phyloP scores from a whole-genome alignment of 2,113 vertebrate genomes.

The Macrotus californicus region DNA sequence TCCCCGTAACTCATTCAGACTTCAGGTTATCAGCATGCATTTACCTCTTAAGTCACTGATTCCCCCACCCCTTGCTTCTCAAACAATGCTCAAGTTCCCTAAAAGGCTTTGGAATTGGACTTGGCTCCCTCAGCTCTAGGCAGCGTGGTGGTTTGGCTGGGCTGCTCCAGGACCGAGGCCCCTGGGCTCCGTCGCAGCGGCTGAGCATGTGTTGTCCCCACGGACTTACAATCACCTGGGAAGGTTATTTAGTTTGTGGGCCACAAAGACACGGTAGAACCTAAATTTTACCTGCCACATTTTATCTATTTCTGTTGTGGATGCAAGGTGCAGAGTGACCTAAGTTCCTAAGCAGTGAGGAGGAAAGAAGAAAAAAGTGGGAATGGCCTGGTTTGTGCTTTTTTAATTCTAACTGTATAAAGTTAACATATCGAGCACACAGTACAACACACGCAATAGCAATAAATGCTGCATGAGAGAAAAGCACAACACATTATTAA shows the following conservation, averaged over 20 bases:
- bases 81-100: too few relatives aligned
- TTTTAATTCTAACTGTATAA: not conserved
- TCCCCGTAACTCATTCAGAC: not conserved
- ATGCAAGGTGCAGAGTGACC: not conserved
- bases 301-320: not conserved
- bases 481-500: not conserved
- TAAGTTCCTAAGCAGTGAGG: not conserved
- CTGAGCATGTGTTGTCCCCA: too few relatives aligned
- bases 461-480: not conserved
- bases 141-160: not conserved
- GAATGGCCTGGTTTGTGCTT: not conserved
- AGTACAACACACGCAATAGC: not conserved
- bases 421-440: not conserved
- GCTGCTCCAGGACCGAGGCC: too few relatives aligned
- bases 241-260: not conserved
- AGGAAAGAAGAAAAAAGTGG: not conserved
- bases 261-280: not conserved
- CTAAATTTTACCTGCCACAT: slow-evolving; percentile 11
- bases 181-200: too few relatives aligned
- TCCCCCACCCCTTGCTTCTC: too few relatives aligned
- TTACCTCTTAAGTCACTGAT: not conserved
- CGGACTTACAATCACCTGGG: not conserved
- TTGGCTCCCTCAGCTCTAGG: too few relatives aligned
- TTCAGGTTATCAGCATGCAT: not conserved
- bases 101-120: too few relatives aligned